A percentile compares a stretch with the other conserved stretches of the same genome.
These are phyloP conservation scores for Sylvietta virens DNA, from an alignment of 2,113 vertebrate genomes.

Conservation along the genomic window DNA sequence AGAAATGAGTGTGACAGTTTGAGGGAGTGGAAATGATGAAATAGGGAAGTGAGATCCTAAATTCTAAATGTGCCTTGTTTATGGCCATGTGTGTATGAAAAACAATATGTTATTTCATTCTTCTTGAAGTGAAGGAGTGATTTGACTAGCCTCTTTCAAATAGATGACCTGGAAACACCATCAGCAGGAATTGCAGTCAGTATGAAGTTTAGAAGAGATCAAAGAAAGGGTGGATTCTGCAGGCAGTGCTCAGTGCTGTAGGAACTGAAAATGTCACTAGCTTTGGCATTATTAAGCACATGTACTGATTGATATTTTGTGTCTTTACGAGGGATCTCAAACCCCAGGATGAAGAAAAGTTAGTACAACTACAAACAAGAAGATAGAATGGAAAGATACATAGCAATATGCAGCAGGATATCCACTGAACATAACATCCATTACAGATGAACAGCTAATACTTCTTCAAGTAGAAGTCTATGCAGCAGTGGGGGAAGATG, in stretches of 20 bases:
- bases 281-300: not conserved
- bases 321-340: not conserved
- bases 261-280: not conserved
- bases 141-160: not conserved
- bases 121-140: not conserved
- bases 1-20: not conserved
- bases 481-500: not conserved
- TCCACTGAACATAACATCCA: not conserved
- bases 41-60: not conserved
- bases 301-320: not conserved
- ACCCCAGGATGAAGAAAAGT: not conserved
- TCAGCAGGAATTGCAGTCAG: not conserved
- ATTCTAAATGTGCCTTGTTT: not conserved
- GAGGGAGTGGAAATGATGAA: not conserved
- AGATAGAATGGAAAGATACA: not conserved
- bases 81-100: not conserved
- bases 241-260: not conserved
- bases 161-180: not conserved
- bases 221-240: not conserved
- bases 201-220: not conserved
- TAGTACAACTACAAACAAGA: not conserved
- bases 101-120: not conserved
- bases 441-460: not conserved
- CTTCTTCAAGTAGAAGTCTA: not conserved
- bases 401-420: not conserved